Evolutionary conservation across 2,797 vertebrate genomes (phyloP).

Genomic region (Pygocentrus nattereri): DNA sequence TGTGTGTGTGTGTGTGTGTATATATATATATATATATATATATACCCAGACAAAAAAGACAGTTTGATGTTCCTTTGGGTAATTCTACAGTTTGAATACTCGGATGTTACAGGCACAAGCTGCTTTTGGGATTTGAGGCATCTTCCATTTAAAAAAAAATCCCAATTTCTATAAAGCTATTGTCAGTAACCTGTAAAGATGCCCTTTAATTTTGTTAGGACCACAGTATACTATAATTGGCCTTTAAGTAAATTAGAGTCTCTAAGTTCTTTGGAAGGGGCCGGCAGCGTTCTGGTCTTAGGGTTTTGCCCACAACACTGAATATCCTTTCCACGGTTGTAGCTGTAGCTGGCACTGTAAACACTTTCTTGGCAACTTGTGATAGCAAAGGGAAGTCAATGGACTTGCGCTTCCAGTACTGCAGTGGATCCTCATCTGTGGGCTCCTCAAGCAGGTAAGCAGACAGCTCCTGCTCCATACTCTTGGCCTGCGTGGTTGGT

Average conservation of each 20-base stretch:
- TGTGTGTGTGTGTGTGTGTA: too few species aligned
- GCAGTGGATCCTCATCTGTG: constrained; percentile 83
- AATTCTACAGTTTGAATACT: constrained; percentile 47
- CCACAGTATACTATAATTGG: constrained; percentile 82
- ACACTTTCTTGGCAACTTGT: constrained; percentile 81
- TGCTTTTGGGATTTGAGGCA: constrained; percentile 46
- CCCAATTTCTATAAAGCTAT: constrained; percentile 27
- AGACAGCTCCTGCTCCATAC: constrained; percentile 80
- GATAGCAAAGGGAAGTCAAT: constrained; percentile 83
- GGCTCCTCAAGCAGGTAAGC: constrained; percentile 83
- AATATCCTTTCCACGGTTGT: constrained; percentile 81
- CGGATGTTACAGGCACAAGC: constrained; percentile 57
- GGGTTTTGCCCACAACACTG: constrained; percentile 67
- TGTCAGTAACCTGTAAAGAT: constrained; percentile 27
- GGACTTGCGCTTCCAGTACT: constrained; percentile 83
- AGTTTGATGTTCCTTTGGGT: constrained; percentile 57
- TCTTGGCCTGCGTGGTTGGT: constrained; percentile 81
- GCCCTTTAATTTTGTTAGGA: constrained; percentile 62
- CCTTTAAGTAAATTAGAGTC: constrained; percentile 84
- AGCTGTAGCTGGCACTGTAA: constrained; percentile 81
- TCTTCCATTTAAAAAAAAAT: constrained; percentile 25
- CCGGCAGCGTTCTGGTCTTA: constrained; percentile 71
- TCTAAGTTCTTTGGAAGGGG: constrained; percentile 82
- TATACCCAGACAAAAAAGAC: constrained; percentile 16
- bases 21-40: constrained; percentile 42